phyloP scores from a whole-genome alignment of 2,888 invertebrate species.

The Lumbricus terrestris region DNA sequence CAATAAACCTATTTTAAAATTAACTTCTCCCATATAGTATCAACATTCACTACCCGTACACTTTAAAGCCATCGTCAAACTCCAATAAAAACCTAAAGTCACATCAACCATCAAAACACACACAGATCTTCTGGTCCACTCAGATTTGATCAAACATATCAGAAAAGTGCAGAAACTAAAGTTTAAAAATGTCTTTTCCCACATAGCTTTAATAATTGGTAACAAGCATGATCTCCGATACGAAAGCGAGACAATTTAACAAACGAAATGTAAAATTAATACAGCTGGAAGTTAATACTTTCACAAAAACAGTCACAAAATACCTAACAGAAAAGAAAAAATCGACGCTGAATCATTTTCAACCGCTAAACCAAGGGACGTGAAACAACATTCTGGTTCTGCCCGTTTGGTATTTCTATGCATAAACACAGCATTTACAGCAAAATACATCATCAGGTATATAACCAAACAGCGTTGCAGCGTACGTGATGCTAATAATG shows the following conservation, averaged over 20 bases:
- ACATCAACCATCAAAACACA: not conserved
- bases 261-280: not conserved
- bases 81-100: not conserved
- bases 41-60: too few relatives aligned
- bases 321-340: not conserved
- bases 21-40: not conserved
- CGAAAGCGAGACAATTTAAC: constrained; percentile 3
- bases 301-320: not conserved
- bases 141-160: not conserved
- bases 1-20: not conserved
- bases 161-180: not conserved
- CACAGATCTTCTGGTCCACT: not conserved
- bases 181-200: too few relatives aligned
- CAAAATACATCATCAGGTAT: not conserved
- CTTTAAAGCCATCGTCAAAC: not conserved
- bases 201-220: not conserved
- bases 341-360: not conserved
- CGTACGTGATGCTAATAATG: too few relatives aligned
- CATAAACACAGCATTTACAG: constrained; percentile 3
- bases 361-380: not conserved
- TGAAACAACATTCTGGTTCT: not conserved
- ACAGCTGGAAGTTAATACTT: not conserved
- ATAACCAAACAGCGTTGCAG: not conserved
- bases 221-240: not conserved
- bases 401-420: not conserved